phyloP scores from a whole-genome alignment of 2,797 vertebrate genomes.

The Menidia menidia region DNA sequence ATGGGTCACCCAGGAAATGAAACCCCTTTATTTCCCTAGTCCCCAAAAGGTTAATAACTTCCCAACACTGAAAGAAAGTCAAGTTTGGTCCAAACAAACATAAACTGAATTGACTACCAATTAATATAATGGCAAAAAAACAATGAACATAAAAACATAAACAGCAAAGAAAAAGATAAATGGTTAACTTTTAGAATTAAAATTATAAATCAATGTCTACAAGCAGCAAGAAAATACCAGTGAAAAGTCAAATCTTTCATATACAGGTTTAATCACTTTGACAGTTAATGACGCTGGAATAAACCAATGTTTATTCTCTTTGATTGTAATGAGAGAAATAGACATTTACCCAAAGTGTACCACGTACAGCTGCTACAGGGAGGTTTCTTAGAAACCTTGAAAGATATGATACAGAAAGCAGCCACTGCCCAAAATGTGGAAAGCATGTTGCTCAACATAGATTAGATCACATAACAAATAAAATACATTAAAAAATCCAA shows the following conservation, averaged over 20 bases:
- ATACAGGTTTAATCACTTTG: constrained; percentile 1
- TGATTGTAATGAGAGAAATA: constrained; percentile 10
- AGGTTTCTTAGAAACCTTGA: constrained; percentile 21
- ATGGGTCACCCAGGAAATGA: not conserved
- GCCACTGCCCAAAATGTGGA: constrained; percentile 6
- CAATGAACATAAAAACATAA: not conserved
- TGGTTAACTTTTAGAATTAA: not conserved
- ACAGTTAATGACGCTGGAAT: constrained; percentile 4
- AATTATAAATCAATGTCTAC: not conserved
- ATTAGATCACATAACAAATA: constrained; percentile 16
- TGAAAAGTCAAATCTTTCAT: not conserved
- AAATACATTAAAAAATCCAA: not conserved
- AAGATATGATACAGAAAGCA: constrained; percentile 28
- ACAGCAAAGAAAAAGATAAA: not conserved
- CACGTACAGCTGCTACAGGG: constrained; percentile 18
- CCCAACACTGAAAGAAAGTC: constrained; percentile 5
- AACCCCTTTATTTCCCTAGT: not conserved
- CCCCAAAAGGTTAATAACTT: not conserved
- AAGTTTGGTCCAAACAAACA: not conserved
- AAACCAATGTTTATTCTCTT: constrained; percentile 19
- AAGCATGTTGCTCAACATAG: not conserved
- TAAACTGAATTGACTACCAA: constrained; percentile 1
- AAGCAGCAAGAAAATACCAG: not conserved
- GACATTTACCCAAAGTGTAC: constrained; percentile 28
- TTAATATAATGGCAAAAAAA: not conserved